These are phyloP conservation scores for Trypoxylus dichotomus DNA, from an alignment of 1,140 invertebrate genomes.

Conservation along the genomic window DNA sequence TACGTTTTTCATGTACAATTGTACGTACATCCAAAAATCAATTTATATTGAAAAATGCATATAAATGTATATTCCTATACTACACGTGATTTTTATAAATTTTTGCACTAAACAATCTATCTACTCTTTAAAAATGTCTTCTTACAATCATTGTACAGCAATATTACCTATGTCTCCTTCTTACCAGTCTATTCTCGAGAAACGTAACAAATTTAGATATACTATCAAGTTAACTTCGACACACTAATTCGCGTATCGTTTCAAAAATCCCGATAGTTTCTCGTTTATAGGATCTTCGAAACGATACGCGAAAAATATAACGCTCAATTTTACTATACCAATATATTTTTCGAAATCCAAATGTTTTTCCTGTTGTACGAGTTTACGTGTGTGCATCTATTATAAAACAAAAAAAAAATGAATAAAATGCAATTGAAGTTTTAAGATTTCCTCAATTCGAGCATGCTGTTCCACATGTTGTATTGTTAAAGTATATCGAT, in stretches of 20 bases:
- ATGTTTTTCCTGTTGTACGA: neutral
- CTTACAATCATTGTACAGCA: neutral
- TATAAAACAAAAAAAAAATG: neutral
- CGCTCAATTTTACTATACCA: slow-evolving; percentile 6
- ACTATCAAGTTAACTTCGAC: neutral
- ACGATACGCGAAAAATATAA: no score
- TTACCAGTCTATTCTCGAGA: neutral
- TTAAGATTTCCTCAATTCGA: no score
- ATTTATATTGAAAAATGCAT: neutral
- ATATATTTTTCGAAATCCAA: neutral
- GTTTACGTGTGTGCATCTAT: neutral
- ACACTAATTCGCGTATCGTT: neutral
- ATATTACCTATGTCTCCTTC: neutral
- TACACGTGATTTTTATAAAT: neutral
- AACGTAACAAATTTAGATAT: neutral
- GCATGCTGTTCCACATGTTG: no score
- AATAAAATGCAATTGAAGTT: no score
- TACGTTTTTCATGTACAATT: no score
- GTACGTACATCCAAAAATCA: neutral
- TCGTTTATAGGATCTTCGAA: no score
- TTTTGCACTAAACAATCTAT: neutral
- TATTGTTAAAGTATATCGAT: no score
- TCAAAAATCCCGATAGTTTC: no score
- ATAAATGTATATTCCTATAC: neutral
- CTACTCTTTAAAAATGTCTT: neutral